Evolutionary conservation across 2,888 invertebrate genomes (phyloP).

Genomic region (Diplazon laetatorius): DNA sequence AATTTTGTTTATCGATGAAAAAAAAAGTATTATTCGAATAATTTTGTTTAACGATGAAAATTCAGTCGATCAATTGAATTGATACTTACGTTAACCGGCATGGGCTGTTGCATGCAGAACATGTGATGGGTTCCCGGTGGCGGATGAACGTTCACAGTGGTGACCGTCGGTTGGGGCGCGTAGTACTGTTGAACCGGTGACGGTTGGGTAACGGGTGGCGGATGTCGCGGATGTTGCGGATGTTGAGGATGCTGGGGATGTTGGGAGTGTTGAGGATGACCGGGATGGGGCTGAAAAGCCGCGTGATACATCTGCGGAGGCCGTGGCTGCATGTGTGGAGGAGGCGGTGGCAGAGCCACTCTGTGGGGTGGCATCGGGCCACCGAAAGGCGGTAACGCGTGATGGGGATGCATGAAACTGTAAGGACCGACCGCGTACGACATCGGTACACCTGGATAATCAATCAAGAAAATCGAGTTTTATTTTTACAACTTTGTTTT

Average conservation of each 20-base stretch:
- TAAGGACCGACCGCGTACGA: slow-evolving; percentile 87
- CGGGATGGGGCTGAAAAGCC: slow-evolving; percentile 78
- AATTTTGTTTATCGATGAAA: slow-evolving; percentile 1
- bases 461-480: background rate
- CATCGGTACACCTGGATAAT: slow-evolving; percentile 81
- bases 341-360: slow-evolving; percentile 83
- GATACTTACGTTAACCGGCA: slow-evolving; percentile 78
- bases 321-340: slow-evolving; percentile 82
- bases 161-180: slow-evolving; percentile 78
- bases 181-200: slow-evolving; percentile 84
- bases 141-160: slow-evolving; percentile 78
- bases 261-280: slow-evolving; percentile 80
- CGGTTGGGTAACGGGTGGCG: slow-evolving; percentile 83
- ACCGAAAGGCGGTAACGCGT: slow-evolving; percentile 83
- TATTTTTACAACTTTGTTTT: background rate
- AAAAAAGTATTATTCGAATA: no score
- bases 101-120: slow-evolving; percentile 80
- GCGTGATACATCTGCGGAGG: slow-evolving; percentile 84
- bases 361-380: slow-evolving; percentile 84
- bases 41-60: no score
- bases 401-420: slow-evolving; percentile 88
- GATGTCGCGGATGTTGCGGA: slow-evolving; percentile 80
- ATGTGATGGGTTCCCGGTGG: slow-evolving; percentile 80
- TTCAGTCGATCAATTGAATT: background rate
- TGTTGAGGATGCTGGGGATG: slow-evolving; percentile 81